Evolutionary conservation across 2,797 vertebrate species (phyloP).

Genomic region (Sarcoramphus papa): DNA sequence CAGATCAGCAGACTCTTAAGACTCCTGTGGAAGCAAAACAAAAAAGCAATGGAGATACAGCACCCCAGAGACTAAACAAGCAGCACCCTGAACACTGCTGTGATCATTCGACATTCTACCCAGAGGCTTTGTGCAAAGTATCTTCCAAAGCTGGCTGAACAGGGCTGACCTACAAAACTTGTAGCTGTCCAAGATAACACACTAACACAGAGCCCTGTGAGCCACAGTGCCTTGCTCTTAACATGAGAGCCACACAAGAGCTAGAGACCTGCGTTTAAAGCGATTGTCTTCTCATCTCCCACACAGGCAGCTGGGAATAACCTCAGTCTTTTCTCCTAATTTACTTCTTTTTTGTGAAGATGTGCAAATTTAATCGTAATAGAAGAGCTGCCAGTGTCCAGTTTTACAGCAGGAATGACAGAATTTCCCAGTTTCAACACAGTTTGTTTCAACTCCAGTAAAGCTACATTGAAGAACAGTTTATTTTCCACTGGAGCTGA

Average conservation of each 20-base stretch:
- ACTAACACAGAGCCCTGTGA: background rate
- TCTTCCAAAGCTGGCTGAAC: background rate
- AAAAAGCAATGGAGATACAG: background rate
- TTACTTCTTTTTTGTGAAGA: background rate
- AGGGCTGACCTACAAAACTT: background rate
- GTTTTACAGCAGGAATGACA: background rate
- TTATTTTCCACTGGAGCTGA: background rate
- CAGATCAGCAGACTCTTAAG: background rate
- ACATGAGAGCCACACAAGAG: accelerated
- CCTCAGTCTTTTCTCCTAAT: background rate
- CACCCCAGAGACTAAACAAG: background rate
- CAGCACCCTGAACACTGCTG: background rate
- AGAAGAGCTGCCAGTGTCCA: background rate
- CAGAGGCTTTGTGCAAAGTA: background rate
- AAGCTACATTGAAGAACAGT: background rate
- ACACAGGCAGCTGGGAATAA: background rate
- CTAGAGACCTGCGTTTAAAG: background rate
- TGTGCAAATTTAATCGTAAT: too few species aligned
- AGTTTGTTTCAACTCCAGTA: background rate
- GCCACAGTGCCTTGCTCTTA: background rate
- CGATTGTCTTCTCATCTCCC: too few species aligned
- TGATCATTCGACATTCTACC: accelerated
- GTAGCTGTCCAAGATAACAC: background rate
- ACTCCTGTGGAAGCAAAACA: background rate
- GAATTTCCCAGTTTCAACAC: background rate